Percentiles rank a stretch among this genome's conserved stretches.
Evolutionary conservation across 2,888 invertebrate genomes (phyloP).

Genomic region (Caenorhabditis uteleia): DNA sequence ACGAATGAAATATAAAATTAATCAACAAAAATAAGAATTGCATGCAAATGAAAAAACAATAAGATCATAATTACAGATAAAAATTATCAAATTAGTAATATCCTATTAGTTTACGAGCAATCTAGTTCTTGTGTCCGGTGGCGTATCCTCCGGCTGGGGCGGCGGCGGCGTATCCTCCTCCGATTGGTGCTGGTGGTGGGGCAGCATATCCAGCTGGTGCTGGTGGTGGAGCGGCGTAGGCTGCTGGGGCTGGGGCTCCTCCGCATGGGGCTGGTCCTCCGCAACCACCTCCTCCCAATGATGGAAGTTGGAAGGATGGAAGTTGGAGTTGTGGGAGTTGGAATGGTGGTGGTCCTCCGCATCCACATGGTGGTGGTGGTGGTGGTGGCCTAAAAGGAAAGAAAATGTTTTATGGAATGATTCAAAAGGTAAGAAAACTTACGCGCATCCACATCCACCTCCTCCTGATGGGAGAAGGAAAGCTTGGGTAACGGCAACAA

Average conservation of each 20-base stretch:
- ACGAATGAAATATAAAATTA: too few species aligned
- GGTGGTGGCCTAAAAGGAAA: constrained; percentile 34
- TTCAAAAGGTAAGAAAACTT: constrained; percentile 18
- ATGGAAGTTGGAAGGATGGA: constrained; percentile 36
- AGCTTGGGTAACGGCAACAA: constrained; percentile 37
- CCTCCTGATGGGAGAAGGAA: constrained; percentile 47
- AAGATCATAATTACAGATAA: too few species aligned
- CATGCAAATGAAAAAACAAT: too few species aligned
- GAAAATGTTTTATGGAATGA: neutral
- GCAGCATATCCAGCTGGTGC: constrained; percentile 41
- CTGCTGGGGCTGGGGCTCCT: constrained; percentile 25
- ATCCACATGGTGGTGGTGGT: constrained; percentile 49
- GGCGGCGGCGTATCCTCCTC: constrained; percentile 38
- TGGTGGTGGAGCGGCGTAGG: constrained; percentile 38
- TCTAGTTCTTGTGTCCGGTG: too few species aligned
- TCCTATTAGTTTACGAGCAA: too few species aligned
- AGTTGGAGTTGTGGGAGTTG: constrained; percentile 48
- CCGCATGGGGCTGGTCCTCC: constrained; percentile 42
- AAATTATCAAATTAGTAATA: too few species aligned
- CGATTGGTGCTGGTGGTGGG: constrained; percentile 13
- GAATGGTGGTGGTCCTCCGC: constrained; percentile 36
- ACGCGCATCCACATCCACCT: constrained; percentile 53
- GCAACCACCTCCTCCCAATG: constrained; percentile 48
- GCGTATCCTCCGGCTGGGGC: constrained; percentile 38
- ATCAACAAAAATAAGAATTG: too few species aligned